Evolutionary conservation across 2,888 invertebrate species (phyloP), one percentile per base, ranked within the genome.

Genomic region (Poecilobothrus nobilitatus): DNA sequence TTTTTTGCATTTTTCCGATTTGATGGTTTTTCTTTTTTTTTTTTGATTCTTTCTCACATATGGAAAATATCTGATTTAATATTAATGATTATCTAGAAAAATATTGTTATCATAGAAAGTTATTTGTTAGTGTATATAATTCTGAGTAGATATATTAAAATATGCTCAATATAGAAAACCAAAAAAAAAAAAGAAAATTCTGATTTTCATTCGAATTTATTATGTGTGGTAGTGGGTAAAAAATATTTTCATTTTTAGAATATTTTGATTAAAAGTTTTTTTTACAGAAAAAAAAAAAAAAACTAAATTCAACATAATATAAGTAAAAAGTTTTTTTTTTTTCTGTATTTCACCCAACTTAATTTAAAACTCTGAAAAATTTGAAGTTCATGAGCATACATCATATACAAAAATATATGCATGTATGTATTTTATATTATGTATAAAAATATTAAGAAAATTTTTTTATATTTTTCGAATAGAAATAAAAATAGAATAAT

Each of bases 251-350:
- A 44, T 9, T 53, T 53, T 12, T 18, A 53, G 53, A n/a, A 53
- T 53, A 53, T 53, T 53, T 53, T 53, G 53, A 53, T 53, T 53
- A 53, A 53, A 53, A 53, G 53, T 53, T 53, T 53, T 53, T 53
- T 27, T 27, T 15, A 53, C 18, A 18, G 53, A 53, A 53, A 53
- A 18, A 53, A 53, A 53, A 41, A 15, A 41, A 41, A 41, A 41
- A 37, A 37, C 37, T n/a, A n/a, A n/a, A n/a, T 12, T 10, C 15
- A 41, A 18, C 12, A 53, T 12, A 41, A 18, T 2, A 53, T 12
- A 53, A 41, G 41, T 12, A 6, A 41, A 41, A 37, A 37, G 5
- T n/a, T 53, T 53, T 18, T 53, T 53, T 53, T 18, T 53, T 18
- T 53, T 37, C 34, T 34, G 6, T 37, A 37, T 12, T 53, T 18